Evolutionary conservation across 2,797 vertebrate genomes (phyloP).

Genomic region (Peromyscus melanophrys): DNA sequence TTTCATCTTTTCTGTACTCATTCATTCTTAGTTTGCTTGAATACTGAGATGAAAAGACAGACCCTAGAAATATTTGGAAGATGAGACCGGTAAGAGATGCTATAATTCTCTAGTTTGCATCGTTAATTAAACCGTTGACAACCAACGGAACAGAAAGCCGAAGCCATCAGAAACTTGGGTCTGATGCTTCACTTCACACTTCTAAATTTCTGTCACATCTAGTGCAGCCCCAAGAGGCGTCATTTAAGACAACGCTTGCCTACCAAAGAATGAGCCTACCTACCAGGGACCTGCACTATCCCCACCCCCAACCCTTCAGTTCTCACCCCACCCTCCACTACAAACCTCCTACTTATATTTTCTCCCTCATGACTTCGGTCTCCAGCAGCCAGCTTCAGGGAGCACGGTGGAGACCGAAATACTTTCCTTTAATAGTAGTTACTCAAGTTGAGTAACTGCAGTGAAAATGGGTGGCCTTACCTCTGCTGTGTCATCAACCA

Average conservation of each 20-base stretch:
- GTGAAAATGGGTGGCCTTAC: neutral
- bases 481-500: neutral
- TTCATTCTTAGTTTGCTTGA: slow-evolving; percentile 34
- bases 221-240: neutral
- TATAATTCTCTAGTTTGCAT: neutral
- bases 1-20: neutral
- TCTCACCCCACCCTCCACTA: neutral
- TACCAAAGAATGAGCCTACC: neutral
- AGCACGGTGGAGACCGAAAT: neutral
- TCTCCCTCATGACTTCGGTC: neutral
- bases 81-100: neutral
- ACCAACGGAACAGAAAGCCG: neutral
- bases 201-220: neutral
- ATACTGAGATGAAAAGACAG: slow-evolving; percentile 51
- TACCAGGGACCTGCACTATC: neutral
- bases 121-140: slow-evolving; percentile 1
- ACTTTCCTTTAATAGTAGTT: neutral
- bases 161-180: neutral
- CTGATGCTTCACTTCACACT: neutral
- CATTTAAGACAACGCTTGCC: neutral
- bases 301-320: neutral
- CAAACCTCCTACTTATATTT: neutral
- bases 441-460: neutral
- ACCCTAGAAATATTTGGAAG: slow-evolving; percentile 26
- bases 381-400: neutral